These are phyloP conservation scores for Amiota communis DNA, from an alignment of 2,888 invertebrate genomes.

Conservation along the genomic window DNA sequence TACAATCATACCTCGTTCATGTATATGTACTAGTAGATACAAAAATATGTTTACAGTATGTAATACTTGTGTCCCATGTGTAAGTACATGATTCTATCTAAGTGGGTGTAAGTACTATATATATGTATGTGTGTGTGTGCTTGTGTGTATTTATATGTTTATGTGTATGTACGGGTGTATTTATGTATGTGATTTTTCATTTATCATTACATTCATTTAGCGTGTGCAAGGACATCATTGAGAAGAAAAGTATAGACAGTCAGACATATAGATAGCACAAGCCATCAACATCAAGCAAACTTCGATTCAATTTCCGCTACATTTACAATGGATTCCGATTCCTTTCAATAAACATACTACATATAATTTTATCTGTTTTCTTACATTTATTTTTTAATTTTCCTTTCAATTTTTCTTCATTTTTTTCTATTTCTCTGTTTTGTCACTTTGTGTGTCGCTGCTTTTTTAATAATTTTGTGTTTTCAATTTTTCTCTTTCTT, in stretches of 20 bases:
- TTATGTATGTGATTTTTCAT: background rate
- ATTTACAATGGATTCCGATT: conserved; percentile 44
- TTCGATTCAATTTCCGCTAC: conserved; percentile 62
- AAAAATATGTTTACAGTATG: too few species aligned
- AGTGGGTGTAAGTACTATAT: background rate
- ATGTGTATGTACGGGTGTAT: background rate
- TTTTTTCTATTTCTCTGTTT: too few species aligned
- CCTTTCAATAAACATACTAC: background rate
- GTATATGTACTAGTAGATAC: background rate
- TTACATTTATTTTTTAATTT: conserved; percentile 34
- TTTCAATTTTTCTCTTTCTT: conserved; percentile 8
- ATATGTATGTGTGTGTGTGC: background rate
- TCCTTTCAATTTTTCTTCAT: background rate
- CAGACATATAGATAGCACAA: too few species aligned
- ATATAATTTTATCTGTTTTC: too few species aligned
- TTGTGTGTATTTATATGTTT: background rate
- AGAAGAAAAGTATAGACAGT: background rate
- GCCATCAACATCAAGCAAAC: background rate
- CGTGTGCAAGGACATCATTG: background rate
- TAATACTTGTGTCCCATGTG: too few species aligned
- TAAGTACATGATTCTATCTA: too few species aligned
- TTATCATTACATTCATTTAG: background rate
- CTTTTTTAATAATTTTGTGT: conserved; percentile 29
- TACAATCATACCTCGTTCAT: background rate
- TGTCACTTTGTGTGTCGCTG: too few species aligned